These are phyloP conservation scores for Rissa tridactyla DNA, from an alignment of 2,113 vertebrate species.

Conservation along the genomic window DNA sequence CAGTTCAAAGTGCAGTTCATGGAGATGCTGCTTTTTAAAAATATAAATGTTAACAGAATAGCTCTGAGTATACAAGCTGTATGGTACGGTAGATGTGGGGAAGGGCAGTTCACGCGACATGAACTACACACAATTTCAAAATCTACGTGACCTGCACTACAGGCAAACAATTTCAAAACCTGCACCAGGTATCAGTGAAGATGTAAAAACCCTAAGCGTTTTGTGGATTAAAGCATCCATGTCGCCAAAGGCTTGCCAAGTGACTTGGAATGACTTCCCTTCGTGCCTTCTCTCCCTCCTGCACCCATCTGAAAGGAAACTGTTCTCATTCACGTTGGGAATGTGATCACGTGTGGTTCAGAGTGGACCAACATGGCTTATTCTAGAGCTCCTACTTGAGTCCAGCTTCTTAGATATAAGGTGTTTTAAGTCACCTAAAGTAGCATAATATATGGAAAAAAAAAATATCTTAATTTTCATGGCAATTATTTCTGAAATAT, in stretches of 20 bases:
- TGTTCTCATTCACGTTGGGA: neutral
- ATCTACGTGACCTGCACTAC: neutral
- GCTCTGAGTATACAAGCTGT: neutral
- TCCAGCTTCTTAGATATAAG: neutral
- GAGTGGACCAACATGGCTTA: neutral
- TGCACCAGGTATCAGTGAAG: neutral
- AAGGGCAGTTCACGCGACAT: neutral
- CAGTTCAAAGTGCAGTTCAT: neutral
- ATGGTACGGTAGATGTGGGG: neutral
- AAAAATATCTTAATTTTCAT: neutral
- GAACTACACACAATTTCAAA: neutral
- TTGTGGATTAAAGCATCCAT: neutral
- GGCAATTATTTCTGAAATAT: neutral
- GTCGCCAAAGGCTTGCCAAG: neutral
- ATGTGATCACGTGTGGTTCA: accelerated
- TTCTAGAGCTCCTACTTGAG: neutral
- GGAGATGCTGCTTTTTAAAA: neutral
- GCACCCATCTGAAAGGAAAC: neutral
- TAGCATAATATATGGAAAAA: neutral
- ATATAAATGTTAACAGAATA: accelerated
- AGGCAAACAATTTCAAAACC: neutral
- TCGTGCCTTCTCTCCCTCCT: neutral
- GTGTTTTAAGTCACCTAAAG: neutral
- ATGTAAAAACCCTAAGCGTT: neutral
- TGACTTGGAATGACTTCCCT: neutral